Evolutionary conservation across 2,888 invertebrate genomes (phyloP), one percentile per base, ranked within the genome.

Genomic region (Drosophila picticornis): DNA sequence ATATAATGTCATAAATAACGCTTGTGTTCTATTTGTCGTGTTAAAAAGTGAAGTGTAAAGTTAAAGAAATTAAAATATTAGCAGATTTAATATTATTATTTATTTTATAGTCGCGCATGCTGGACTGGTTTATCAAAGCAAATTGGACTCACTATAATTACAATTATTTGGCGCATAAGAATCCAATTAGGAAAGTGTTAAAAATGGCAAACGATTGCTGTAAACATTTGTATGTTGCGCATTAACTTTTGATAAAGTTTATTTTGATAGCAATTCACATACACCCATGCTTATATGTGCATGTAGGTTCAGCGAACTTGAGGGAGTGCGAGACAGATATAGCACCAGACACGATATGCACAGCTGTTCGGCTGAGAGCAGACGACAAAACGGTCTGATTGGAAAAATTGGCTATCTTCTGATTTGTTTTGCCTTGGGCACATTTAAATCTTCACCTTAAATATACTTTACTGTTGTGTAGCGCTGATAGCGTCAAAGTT

Each of bases 271-370:
- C 40, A 38, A 43, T 36, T 19, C n/a, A 60, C 6, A 52, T 40
- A 61, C 31, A 71, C n/a, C 25, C 43, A 36, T 6, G 5, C 31
- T 27, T 31, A 53, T 27, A 27, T 52, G 43, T 31, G 31, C 40
- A 32, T 51, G 48, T 48, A 65, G 56, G 81, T 81, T 80, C 80
- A 77, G 62, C 80, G 81, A 77, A 80, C 81, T 74, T 81, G 71
- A 38, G 19, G 63, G 62, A 59, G 53, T 62, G 48, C 34, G 22
- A 50, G 59, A 25, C 46, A 25, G 25, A 16, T 7, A 46, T 46
- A 25, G 25, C 25, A 7, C 25, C 46, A 46, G 46, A 43, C 40
- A 62, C 64, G 59, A 66, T 69, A 75, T 51, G 38, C 40, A 52
- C 64, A 68, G 56, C 69, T 69, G 67, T 64, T 68, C 64, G 60